Percentiles rank a stretch among this genome's conserved stretches.
These are phyloP conservation scores for Procavia capensis DNA, from an alignment of 2,113 vertebrate species.

Conservation along the genomic window DNA sequence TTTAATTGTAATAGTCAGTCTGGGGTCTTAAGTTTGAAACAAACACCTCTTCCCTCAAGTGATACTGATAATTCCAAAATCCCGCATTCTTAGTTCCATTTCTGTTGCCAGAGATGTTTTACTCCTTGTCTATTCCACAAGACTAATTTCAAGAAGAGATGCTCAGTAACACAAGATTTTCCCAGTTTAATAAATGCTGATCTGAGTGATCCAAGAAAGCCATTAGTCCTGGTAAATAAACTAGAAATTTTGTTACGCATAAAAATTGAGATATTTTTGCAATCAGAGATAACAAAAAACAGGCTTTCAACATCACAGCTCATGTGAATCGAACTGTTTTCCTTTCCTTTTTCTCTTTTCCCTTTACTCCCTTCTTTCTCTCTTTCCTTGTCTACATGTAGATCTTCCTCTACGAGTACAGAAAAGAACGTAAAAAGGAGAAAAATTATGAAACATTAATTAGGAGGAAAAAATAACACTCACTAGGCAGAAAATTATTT, in stretches of 20 bases:
- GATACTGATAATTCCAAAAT: neutral
- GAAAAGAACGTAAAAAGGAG: neutral
- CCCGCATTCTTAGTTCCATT: neutral
- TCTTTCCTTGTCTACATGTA: neutral
- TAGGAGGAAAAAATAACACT: neutral
- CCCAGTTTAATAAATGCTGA: neutral
- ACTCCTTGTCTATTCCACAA: neutral
- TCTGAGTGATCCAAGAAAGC: neutral
- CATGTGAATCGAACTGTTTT: neutral
- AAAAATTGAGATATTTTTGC: neutral
- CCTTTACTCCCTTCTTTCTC: neutral
- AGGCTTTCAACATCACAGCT: neutral
- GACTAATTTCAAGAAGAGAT: neutral
- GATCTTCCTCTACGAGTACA: neutral
- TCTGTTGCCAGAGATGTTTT: slow-evolving; percentile 30
- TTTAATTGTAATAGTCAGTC: neutral
- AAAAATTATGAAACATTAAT: slow-evolving; percentile 17
- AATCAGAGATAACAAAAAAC: neutral
- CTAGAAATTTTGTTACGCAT: neutral
- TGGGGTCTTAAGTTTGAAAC: neutral
- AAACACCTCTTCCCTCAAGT: neutral
- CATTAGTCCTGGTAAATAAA: neutral
- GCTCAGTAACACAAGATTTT: neutral
- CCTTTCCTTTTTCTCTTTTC: neutral
- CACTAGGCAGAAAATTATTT: neutral